A percentile compares a stretch with the other conserved stretches of the same genome.
These are phyloP conservation scores for Ctenopoma kingsleyae DNA, from an alignment of 2,797 vertebrate genomes.

Conservation along the genomic window DNA sequence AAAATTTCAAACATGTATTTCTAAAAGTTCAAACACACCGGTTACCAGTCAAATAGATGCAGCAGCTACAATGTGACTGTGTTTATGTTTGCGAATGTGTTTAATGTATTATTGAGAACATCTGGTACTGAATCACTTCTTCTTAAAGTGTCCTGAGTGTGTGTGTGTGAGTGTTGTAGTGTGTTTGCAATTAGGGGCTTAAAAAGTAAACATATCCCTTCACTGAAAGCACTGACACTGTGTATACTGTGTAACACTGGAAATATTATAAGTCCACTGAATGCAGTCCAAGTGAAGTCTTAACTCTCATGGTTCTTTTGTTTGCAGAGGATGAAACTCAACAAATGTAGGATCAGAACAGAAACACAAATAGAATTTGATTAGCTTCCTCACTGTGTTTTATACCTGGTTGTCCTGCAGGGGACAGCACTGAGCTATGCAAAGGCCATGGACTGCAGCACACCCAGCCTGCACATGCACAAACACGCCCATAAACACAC, in stretches of 20 bases:
- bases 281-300: too few relatives aligned
- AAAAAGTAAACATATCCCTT: not conserved
- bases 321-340: not conserved
- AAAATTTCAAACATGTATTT: not conserved
- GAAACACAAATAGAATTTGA: not conserved
- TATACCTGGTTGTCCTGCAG: conserved; percentile 44
- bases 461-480: conserved; percentile 1
- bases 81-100: not conserved
- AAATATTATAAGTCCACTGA: too few relatives aligned
- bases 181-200: conserved; percentile 5
- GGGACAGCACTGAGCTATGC: conserved; percentile 64
- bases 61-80: not conserved
- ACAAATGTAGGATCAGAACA: not conserved
- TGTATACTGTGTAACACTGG: not conserved
- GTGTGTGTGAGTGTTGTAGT: not conserved
- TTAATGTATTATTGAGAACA: conserved; percentile 14
- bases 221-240: not conserved
- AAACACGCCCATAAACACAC: conserved; percentile 1
- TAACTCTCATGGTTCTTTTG: not conserved
- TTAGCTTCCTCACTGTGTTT: not conserved
- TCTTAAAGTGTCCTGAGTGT: not conserved
- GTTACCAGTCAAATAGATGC: not conserved
- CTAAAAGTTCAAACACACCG: not conserved
- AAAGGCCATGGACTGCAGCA: conserved; percentile 21
- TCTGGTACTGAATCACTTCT: conserved; percentile 7